Conservation (phyloP, 2,888 invertebrate species). For the Elysia crispata region DNA sequence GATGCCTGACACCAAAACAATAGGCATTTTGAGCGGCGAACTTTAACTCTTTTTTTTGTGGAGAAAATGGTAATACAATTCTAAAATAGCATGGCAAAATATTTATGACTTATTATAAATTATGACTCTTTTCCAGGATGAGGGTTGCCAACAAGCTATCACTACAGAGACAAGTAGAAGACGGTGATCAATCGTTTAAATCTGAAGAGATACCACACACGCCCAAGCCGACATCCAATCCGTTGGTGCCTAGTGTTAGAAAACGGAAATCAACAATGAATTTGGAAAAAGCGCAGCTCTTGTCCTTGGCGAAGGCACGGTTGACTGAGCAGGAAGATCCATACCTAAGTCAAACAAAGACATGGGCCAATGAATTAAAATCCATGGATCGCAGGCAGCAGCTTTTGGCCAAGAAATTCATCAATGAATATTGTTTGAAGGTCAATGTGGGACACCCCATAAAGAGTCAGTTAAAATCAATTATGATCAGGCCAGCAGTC, state of each 20-base stretch:
- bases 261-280: too few species aligned
- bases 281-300: background rate
- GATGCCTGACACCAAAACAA: too few species aligned
- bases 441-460: background rate
- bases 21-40: too few species aligned
- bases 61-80: too few species aligned
- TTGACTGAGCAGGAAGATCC: background rate
- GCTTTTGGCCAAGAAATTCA: constrained; percentile 3
- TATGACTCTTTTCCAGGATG: background rate
- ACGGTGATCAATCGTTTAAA: background rate
- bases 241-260: background rate
- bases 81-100: background rate
- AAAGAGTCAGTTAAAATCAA: background rate
- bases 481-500: background rate
- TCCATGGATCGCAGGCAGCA: background rate
- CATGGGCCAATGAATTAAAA: constrained; percentile 13
- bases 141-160: background rate
- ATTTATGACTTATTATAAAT: background rate
- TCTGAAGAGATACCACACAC: background rate
- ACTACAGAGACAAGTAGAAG: background rate
- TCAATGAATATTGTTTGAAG: background rate
- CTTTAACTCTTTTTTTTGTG: too few species aligned
- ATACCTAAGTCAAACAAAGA: constrained; percentile 10
- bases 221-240: constrained; percentile 4
- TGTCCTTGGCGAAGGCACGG: background rate